Evolutionary conservation across 2,888 invertebrate genomes (phyloP), one percentile per base, ranked within the genome.

Genomic region (Ichneumoninae sp.): DNA sequence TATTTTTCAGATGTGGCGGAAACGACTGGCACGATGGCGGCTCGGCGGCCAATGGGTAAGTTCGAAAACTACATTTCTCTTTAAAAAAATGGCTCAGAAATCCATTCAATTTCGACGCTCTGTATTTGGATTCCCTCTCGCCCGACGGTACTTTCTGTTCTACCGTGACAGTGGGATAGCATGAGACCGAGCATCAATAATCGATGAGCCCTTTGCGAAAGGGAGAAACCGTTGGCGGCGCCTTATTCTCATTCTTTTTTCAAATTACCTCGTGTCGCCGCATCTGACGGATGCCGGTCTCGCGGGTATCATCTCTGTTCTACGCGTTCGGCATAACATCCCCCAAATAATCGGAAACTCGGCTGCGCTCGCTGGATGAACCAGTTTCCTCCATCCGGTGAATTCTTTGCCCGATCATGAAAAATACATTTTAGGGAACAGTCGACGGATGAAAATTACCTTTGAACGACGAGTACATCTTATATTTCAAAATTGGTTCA

Each of bases 31-130:
- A 77, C 73, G 75, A 81, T 66, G 88, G 88, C 89, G 91, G 89
- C 90, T 89, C 88, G 88, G 89, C 89, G 88, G 89, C 89, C 89
- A 88, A 88, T 90, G 91, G 92, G 93, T 93, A 76, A 92, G 92
- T 91, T 16, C 19, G 19, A 52, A 54, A 22, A 73, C 26, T 54
- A 47, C 33, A 66, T 70, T 36, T 70, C 52, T n/a, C 36, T 76
- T 19, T 0, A 33, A 44, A 73, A 66, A 36, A 40, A 40, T 57
- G 33, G 36, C 26, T 44, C 10, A 16, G 44, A 47, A 16, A 63
- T 73, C 44, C 40, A 63, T 75, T 69, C 52, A 85, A 85, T 87
- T 86, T 79, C 63, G 40, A 68, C 73, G 30, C 75, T 63, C 6
- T 44, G 22, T 77, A 71, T 54, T 40, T 76, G 33, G 30, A 40